These are phyloP conservation scores for Copsychus sechellarum DNA, from an alignment of 2,113 vertebrate genomes.

Conservation along the genomic window DNA sequence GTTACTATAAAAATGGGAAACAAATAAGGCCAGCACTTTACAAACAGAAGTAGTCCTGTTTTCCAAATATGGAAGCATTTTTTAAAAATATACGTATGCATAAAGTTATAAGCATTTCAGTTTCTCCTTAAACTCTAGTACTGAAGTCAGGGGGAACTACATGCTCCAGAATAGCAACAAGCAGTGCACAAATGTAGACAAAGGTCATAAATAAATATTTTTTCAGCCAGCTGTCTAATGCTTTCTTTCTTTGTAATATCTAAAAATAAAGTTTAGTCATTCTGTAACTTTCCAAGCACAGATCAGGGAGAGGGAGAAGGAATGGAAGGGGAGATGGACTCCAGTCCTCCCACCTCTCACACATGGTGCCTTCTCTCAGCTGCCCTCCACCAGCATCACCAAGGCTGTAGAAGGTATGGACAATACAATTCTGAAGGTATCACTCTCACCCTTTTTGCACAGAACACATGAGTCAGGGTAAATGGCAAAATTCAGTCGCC, in stretches of 20 bases:
- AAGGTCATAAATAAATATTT: slow-evolving; percentile 61
- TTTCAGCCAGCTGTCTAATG: slow-evolving; percentile 40
- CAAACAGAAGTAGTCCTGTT: neutral
- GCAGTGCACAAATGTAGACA: neutral
- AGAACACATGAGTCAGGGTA: neutral
- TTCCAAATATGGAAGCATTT: neutral
- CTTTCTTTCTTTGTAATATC: slow-evolving; percentile 41
- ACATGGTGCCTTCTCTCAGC: neutral
- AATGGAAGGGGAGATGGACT: neutral
- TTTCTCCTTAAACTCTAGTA: neutral
- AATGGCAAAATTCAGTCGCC: neutral
- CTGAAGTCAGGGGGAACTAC: neutral
- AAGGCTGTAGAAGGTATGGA: neutral
- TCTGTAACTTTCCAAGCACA: slow-evolving; percentile 23
- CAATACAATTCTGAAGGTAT: neutral
- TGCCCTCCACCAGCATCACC: neutral
- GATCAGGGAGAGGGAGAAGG: neutral
- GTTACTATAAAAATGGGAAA: neutral
- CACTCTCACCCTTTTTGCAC: neutral
- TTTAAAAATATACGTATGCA: neutral
- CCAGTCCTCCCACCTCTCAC: neutral
- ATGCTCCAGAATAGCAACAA: slow-evolving; percentile 25
- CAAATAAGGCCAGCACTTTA: neutral
- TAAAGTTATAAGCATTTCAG: neutral
- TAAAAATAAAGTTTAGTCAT: slow-evolving; percentile 58